Percentiles rank a stretch among this genome's conserved stretches.
phyloP scores from a whole-genome alignment of 1,140 invertebrate species.

The Teleopsis dalmanni region DNA sequence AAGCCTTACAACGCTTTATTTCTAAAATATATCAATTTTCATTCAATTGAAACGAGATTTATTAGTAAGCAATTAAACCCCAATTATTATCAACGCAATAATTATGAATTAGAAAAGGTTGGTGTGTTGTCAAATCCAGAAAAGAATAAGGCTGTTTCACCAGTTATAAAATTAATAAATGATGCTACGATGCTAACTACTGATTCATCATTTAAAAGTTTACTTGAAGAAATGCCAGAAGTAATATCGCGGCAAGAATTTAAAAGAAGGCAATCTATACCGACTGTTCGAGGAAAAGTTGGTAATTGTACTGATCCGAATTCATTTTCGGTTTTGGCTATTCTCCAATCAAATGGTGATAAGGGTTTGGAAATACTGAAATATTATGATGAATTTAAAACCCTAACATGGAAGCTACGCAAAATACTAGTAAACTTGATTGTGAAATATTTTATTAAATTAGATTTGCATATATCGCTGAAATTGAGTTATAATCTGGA shows the following conservation, averaged over 20 bases:
- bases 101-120: neutral
- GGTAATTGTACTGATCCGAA: neutral
- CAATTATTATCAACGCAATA: neutral
- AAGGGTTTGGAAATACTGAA: constrained; percentile 23
- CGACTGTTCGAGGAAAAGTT: too few species aligned
- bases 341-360: constrained; percentile 19
- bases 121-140: too few species aligned
- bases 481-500: constrained; percentile 33
- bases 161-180: too few species aligned
- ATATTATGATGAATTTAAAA: constrained; percentile 21
- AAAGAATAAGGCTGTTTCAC: too few species aligned
- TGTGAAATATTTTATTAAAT: constrained; percentile 34
- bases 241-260: neutral
- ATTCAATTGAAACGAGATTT: neutral
- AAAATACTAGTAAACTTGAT: constrained; percentile 30
- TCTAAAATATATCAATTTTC: too few species aligned
- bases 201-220: neutral
- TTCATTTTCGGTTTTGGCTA: constrained; percentile 13
- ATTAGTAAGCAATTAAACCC: too few species aligned
- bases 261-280: too few species aligned
- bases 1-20: neutral
- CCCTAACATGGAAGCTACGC: constrained; percentile 24
- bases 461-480: constrained; percentile 30
- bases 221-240: neutral
- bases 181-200: too few species aligned